Conservation (phyloP, 2,888 invertebrate species). For the Heliothis peltigera region DNA sequence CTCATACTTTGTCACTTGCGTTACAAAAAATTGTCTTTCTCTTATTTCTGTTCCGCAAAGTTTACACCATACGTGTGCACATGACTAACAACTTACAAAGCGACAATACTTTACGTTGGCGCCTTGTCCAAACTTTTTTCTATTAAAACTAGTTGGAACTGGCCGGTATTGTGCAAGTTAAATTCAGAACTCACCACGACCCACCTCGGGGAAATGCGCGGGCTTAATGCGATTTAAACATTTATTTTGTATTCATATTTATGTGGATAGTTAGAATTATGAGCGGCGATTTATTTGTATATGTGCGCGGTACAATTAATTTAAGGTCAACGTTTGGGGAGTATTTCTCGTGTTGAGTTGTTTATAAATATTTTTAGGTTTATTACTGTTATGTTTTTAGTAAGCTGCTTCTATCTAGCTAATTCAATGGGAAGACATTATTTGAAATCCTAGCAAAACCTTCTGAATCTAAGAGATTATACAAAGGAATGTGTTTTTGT, state of each 20-base stretch:
- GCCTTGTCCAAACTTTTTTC: conserved; percentile 71
- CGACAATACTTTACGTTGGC: conserved; percentile 68
- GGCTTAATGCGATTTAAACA: conserved; percentile 67
- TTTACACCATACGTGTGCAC: conserved; percentile 4
- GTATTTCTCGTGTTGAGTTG: not conserved
- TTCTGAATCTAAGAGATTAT: too few species aligned
- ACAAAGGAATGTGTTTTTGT: too few species aligned
- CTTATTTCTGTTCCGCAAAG: not conserved
- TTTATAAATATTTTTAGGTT: not conserved
- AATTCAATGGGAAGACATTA: too few species aligned
- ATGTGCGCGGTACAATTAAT: conserved; percentile 14
- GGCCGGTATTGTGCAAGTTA: conserved; percentile 66
- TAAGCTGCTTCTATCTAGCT: too few species aligned
- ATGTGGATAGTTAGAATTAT: conserved; percentile 32
- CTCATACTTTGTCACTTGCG: too few species aligned
- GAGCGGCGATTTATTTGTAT: conserved; percentile 30
- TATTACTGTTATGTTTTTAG: too few species aligned
- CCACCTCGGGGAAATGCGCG: conserved; percentile 59
- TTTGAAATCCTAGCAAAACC: too few species aligned
- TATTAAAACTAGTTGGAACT: conserved; percentile 66
- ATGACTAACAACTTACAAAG: conserved; percentile 65
- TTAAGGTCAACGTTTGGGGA: conserved; percentile 2
- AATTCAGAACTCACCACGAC: conserved; percentile 62
- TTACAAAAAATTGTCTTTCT: not conserved
- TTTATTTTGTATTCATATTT: conserved; percentile 63